Conservation (phyloP, 2,113 vertebrate species). For the Muntiacus reevesi region DNA sequence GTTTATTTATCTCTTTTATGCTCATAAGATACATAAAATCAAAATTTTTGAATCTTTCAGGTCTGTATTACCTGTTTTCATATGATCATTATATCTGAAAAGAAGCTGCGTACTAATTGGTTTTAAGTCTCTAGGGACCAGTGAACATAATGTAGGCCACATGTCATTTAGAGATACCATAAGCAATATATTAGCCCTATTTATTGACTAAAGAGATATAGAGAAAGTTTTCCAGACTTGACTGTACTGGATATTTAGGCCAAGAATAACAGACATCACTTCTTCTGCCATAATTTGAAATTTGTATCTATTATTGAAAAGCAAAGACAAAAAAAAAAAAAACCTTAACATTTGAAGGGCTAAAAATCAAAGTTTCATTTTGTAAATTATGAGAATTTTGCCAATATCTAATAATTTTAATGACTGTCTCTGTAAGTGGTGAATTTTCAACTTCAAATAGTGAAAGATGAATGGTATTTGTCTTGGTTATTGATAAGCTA, state of each 20-base stretch:
- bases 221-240: background rate
- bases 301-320: background rate
- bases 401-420: background rate
- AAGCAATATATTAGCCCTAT: background rate
- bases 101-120: background rate
- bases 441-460: slow-evolving; percentile 3
- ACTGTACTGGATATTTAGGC: background rate
- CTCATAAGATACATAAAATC: background rate
- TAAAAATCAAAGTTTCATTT: background rate
- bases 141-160: background rate
- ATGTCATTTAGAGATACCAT: background rate
- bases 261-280: background rate
- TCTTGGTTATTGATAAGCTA: background rate
- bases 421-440: background rate
- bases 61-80: background rate
- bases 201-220: background rate
- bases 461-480: background rate
- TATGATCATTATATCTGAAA: background rate
- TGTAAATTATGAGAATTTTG: background rate
- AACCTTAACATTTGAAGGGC: background rate
- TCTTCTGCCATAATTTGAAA: background rate
- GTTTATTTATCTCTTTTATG: background rate
- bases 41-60: background rate
- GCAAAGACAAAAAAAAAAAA: background rate
- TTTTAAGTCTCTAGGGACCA: background rate